Conservation (phyloP, 2,888 invertebrate genomes). For the Drosophila peninsularis region DNA sequence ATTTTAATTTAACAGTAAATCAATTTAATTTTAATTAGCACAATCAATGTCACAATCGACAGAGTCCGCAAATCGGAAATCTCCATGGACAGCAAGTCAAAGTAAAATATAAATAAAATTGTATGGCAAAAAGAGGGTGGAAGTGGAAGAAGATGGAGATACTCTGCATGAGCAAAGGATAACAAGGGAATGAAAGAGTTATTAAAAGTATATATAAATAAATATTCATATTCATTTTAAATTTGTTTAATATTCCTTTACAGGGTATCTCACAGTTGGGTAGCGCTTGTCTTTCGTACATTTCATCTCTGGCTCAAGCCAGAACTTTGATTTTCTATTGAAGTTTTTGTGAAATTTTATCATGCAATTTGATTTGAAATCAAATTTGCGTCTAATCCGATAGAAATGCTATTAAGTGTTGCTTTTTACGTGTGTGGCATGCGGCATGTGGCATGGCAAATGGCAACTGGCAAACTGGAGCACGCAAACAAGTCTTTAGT, state of each 20-base stretch:
- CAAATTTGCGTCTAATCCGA: slow-evolving; percentile 58
- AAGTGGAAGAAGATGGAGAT: neutral
- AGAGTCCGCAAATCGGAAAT: slow-evolving; percentile 5
- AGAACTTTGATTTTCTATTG: slow-evolving; percentile 36
- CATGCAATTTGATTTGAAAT: slow-evolving; percentile 44
- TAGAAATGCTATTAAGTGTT: slow-evolving; percentile 50
- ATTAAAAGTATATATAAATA: too few relatives aligned
- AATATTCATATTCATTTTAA: neutral
- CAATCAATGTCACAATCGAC: slow-evolving; percentile 45
- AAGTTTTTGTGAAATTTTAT: slow-evolving; percentile 30
- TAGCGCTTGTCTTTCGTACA: neutral
- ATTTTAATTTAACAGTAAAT: slow-evolving; percentile 48
- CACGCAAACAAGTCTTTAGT: slow-evolving; percentile 15
- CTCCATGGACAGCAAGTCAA: slow-evolving; percentile 4
- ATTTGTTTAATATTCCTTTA: neutral
- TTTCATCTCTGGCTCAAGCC: slow-evolving; percentile 15
- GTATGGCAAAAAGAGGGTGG: neutral
- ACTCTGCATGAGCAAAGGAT: neutral
- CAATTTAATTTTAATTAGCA: slow-evolving; percentile 51
- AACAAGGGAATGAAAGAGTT: too few relatives aligned
- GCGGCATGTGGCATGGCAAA: slow-evolving; percentile 5
- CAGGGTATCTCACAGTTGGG: slow-evolving; percentile 1
- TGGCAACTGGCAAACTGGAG: slow-evolving; percentile 13
- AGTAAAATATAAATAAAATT: neutral
- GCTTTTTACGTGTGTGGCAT: slow-evolving; percentile 12